A percentile compares a stretch with the other conserved stretches of the same genome.
Evolutionary conservation across 2,797 vertebrate species (phyloP).

Genomic region (Mionectes olivaceus): DNA sequence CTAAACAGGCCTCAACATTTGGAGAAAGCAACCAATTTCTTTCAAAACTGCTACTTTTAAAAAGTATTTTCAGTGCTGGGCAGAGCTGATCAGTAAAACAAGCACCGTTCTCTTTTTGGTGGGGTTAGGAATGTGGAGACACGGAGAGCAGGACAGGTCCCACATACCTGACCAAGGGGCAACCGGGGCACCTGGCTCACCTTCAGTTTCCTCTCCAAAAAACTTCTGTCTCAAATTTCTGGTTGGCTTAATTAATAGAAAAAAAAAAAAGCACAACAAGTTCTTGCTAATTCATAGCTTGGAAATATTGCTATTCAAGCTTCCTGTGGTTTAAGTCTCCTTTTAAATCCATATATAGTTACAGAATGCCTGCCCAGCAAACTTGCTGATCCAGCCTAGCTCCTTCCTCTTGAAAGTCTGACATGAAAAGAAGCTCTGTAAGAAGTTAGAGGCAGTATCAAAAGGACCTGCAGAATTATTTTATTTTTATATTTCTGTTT

Average conservation of each 20-base stretch:
- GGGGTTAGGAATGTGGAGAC: neutral
- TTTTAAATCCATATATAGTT: slow-evolving; percentile 9
- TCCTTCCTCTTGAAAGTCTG: slow-evolving; percentile 32
- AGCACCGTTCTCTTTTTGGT: accelerated
- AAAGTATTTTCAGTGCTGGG: neutral
- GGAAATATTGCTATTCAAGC: neutral
- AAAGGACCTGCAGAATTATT: neutral
- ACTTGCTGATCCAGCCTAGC: neutral
- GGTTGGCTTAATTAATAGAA: neutral
- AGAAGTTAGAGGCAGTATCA: neutral
- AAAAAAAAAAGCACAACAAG: neutral
- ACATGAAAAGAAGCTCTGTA: neutral
- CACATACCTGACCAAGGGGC: accelerated
- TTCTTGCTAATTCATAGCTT: neutral
- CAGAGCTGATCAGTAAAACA: neutral
- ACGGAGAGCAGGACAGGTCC: neutral
- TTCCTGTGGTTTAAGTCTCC: neutral
- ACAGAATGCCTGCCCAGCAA: neutral
- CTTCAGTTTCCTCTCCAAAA: neutral
- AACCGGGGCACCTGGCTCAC: accelerated
- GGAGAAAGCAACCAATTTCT: neutral
- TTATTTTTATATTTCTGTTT: neutral
- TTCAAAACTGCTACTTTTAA: neutral
- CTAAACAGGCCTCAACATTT: neutral
- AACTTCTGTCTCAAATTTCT: neutral